A percentile compares a stretch with the other conserved stretches of the same genome.
Evolutionary conservation across 1,140 invertebrate species (phyloP).

Genomic region (Condylostylus longicornis): DNA sequence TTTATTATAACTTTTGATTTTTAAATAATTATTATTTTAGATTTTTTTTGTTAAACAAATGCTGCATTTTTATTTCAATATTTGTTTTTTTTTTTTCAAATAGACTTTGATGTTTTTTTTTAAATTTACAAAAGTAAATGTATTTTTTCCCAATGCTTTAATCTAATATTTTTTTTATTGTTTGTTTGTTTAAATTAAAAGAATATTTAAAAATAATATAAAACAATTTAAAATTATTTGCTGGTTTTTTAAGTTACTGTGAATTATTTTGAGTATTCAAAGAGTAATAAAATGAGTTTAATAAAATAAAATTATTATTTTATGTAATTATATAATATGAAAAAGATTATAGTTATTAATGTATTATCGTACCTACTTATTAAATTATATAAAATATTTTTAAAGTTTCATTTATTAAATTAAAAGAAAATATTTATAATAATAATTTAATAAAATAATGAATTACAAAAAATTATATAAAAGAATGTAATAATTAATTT

Average conservation of each 20-base stretch:
- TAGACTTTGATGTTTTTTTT: not conserved
- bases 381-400: no score
- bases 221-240: not conserved
- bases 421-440: no score
- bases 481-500: no score
- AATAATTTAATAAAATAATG: no score
- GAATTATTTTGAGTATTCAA: not conserved
- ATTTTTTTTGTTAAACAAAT: conserved; percentile 17
- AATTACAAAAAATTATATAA: no score
- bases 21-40: conserved; percentile 5
- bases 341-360: no score
- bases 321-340: not conserved
- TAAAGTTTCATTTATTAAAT: no score
- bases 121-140: not conserved
- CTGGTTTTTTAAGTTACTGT: not conserved
- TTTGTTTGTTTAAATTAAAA: no score
- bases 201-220: no score
- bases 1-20: conserved; percentile 19
- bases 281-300: not conserved
- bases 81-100: conserved; percentile 4
- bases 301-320: not conserved
- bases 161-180: not conserved
- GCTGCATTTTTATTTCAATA: conserved; percentile 6
- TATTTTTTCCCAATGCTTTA: not conserved
- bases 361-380: no score